These are phyloP conservation scores for Pseudomyrmex pallidus DNA, from an alignment of 1,140 invertebrate genomes.

Conservation along the genomic window DNA sequence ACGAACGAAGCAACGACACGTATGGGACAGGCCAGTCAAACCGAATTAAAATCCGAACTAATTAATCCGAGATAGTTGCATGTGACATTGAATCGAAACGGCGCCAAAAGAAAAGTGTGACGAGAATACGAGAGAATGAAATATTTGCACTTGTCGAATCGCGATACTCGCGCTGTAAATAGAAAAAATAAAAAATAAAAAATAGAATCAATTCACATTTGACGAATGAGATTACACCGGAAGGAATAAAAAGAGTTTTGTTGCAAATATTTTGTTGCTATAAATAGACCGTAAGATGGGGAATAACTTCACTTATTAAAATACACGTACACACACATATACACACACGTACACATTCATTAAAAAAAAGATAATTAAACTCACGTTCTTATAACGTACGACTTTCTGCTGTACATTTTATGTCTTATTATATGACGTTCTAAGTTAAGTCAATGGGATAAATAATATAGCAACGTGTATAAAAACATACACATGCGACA, in stretches of 20 bases:
- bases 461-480: conserved; percentile 21
- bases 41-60: too few relatives aligned
- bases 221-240: not conserved
- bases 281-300: not conserved
- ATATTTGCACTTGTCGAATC: conserved; percentile 28
- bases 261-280: not conserved
- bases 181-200: not conserved
- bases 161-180: conserved; percentile 39
- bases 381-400: not conserved
- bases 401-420: not conserved
- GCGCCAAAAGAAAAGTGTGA: not conserved
- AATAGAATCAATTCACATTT: not conserved
- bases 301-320: too few relatives aligned
- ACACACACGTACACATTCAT: too few relatives aligned
- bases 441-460: not conserved
- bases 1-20: conserved; percentile 41
- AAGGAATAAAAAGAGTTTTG: not conserved
- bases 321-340: too few relatives aligned
- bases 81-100: not conserved
- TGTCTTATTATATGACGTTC: not conserved
- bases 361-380: not conserved
- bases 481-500: conserved; percentile 27
- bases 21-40: not conserved
- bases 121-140: not conserved
- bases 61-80: too few relatives aligned